A percentile compares a stretch with the other conserved stretches of the same genome.
Conservation (phyloP, 30 jellyfish, hydroid and myxozoan genomes). For the Aurelia sp. region DNA sequence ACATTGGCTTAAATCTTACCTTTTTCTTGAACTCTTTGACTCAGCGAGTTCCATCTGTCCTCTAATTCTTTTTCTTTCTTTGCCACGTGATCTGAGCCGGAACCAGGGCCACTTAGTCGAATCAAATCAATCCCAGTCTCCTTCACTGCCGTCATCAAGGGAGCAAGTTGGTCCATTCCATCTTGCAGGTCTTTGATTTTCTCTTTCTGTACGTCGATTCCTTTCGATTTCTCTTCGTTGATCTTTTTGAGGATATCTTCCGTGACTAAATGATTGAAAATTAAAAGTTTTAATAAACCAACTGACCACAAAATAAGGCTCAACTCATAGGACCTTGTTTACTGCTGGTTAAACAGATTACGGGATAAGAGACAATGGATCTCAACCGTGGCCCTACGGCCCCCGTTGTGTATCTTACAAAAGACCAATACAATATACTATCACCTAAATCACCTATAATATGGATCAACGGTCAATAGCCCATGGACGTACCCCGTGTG, state of each 20-base stretch:
- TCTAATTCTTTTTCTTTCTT: slow-evolving; percentile 74
- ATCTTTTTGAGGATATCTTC: slow-evolving; percentile 68
- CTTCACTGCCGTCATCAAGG: slow-evolving; percentile 70
- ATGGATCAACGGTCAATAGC: too few species aligned
- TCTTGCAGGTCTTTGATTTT: slow-evolving; percentile 88
- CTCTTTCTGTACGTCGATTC: slow-evolving; percentile 92
- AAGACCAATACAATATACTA: too few species aligned
- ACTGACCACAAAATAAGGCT: too few species aligned
- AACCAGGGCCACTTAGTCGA: slow-evolving; percentile 92
- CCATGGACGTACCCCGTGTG: too few species aligned
- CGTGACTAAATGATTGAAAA: slow-evolving; percentile 4
- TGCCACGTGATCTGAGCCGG: slow-evolving; percentile 75
- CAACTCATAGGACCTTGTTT: too few species aligned
- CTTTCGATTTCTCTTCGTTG: slow-evolving; percentile 91
- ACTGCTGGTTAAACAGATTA: too few species aligned
- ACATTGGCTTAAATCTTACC: slow-evolving; percentile 6
- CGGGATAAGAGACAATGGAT: too few species aligned
- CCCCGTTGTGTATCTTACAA: too few species aligned
- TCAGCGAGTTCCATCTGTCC: slow-evolving; percentile 86
- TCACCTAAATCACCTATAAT: too few species aligned
- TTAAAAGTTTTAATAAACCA: not conserved
- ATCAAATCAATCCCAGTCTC: slow-evolving; percentile 89
- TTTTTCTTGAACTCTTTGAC: slow-evolving; percentile 80
- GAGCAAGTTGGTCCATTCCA: slow-evolving; percentile 86
- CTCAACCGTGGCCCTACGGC: too few species aligned